Base-by-base conservation (phyloP, 92 coral and sea anemone species). In the Diadumene lineata region DNA sequence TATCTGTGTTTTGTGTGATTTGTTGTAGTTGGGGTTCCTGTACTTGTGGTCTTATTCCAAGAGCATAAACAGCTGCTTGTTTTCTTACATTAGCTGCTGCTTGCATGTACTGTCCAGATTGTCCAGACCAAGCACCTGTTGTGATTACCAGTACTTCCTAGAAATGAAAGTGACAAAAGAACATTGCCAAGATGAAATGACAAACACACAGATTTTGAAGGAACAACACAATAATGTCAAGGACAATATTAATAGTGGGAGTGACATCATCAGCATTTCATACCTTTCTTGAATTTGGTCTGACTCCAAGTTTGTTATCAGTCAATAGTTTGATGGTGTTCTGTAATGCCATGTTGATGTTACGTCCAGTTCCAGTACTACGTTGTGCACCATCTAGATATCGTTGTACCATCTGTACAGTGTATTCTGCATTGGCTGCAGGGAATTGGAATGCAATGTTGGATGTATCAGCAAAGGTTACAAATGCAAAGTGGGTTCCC, bases 401-500 rank as follows among this genome's bases (percentile, higher is more conserved):
- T 23, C 43, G 64, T 16, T 72, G 34, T 21, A 72, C 77, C 1
- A 53, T 10, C 21, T 72, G 43, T 0, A 27, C 43, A 17, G 24
- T 50, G 44, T 72, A 72, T 18, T 60, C 13, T 18, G 77, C 43
- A 1, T 26, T 38, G 13, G 57, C 60, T 2, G 65, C 28, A 1
- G 77, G 77, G 66, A 72, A 72, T 17, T 22, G 44, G 77, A 72
- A 51, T 8, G 43, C 77, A 25, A 50, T 72, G 57, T 30, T 19
- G 2, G 86, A 81, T 23, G 28, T 33, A 43, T 75, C 70, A 60
- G 69, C 79, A 63, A 74, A 82, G 56, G 86, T 75, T 19, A 82
- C 77, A 55, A 72, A 82, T 29, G 77, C 86, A 44, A 82, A 66
- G 69, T 68, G 73, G 43, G 86, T 43, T 50, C 86, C 86, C 26